Base-by-base conservation (phyloP, 92 coral and sea anemone genomes). In the Parazoanthus swiftii region DNA sequence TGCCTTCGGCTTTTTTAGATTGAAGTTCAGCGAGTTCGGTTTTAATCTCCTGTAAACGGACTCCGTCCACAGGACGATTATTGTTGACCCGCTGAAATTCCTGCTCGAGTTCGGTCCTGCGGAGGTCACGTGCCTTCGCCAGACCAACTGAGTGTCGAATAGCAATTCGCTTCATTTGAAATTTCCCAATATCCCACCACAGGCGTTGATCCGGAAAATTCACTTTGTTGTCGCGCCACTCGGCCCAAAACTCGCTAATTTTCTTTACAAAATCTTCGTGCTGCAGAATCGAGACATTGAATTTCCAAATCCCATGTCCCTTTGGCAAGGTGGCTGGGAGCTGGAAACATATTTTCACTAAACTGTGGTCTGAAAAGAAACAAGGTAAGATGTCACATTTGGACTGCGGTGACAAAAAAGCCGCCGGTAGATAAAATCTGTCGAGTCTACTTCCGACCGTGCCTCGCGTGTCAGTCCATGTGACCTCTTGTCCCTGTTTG, bases 181-280 rank as follows among this genome's bases (percentile, higher is more conserved):
- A 70, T 70, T 70, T 70, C 75, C 75, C 75, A 70, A 70, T 70
- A 70, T 20, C 75, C 75, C 75, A 70, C 75, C 75, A 70, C 0
- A 70, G 75, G 75, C 75, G 35, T 59, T 59, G 68, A 59, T 59
- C 68, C 68, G 68, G 68, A 59, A 59, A 59, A 59, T 59, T 59
- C 68, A 6, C 68, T 59, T 59, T 59, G 68, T 59, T 59, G 68
- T 59, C 4, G 23, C 68, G 68, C 68, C 68, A 59, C 68, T 59
- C 23, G 23, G 68, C 4, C 68, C 68, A 59, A 59, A 59, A 59
- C 2, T 59, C 68, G 68, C 68, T 13, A 21, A 59, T 59, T 59
- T 59, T 3, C 8, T 2, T 2, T 59, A 0, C 68, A 59, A 59
- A 59, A 3, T 59, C 68, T 3, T 59, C 23, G 68, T 59, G 2